These are phyloP conservation scores for Thecocarcelia acutangulata DNA, from an alignment of 2,888 invertebrate species.

Conservation along the genomic window DNA sequence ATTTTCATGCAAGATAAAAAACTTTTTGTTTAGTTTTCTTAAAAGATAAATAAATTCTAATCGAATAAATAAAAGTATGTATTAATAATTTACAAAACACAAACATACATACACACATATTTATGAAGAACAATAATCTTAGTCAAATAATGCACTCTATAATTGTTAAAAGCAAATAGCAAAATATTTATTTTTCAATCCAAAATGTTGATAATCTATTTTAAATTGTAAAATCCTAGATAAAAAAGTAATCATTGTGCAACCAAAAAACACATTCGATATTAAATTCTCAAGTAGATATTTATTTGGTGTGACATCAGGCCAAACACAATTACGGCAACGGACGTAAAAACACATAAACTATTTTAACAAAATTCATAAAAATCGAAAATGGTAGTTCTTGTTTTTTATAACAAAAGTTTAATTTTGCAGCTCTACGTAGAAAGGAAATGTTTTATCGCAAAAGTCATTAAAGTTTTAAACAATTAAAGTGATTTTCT, in stretches of 20 bases:
- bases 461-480: no score
- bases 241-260: constrained; percentile 26
- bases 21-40: constrained; percentile 26
- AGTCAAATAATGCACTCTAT: constrained; percentile 63
- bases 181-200: constrained; percentile 11
- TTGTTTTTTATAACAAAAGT: no score
- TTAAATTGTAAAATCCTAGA: neutral
- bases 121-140: constrained; percentile 18
- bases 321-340: constrained; percentile 25
- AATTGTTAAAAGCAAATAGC: constrained; percentile 59
- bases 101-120: neutral
- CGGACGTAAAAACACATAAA: neutral
- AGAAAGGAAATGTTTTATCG: no score
- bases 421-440: no score
- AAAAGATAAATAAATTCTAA: neutral
- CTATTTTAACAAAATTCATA: no score
- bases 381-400: no score
- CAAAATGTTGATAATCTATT: neutral
- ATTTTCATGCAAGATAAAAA: constrained; percentile 35
- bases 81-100: neutral
- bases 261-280: neutral
- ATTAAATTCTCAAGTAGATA: neutral
- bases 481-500: no score
- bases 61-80: neutral
- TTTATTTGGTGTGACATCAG: constrained; percentile 2